Evolutionary conservation across 2,113 vertebrate species (phyloP), one percentile per base, ranked within the genome.

Genomic region (Nettapus auritus): DNA sequence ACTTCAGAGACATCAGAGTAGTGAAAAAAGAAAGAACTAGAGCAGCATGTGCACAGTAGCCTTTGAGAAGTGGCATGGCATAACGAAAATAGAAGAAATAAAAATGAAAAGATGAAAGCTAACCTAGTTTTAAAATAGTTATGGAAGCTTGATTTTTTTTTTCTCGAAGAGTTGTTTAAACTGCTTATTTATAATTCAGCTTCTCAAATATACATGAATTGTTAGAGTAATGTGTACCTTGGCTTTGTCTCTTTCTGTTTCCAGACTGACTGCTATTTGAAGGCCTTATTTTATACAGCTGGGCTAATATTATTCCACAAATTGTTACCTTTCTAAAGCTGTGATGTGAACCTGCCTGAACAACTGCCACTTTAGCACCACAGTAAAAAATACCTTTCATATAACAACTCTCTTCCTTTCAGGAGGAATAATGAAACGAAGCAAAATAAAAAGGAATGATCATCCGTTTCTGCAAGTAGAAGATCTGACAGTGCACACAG

Each of bases 281-380:
- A 82, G 79, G 78, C 74, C 57, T 89, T 86, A 64, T 82, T 94
- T 94, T 28, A 63, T 71, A 82, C 2, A 11, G 64, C 70, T 84
- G 86, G 93, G 78, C 93, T 93, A 94, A 96, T 63, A 59, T 48
- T 86, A 84, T 70, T 81, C 92, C 80, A 93, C 79, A 95, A 96
- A 97, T 94, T 97, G 96, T 74, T 95, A 76, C 80, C 75, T 94
- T 96, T 84, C 2, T 11, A 87, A 85, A 69, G 66, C 77, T 77
- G 40, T 44, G 75, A 95, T 91, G 94, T 73, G 71, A 94, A 92
- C 81, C 64, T 78, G 75, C 83, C 92, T 83, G 57, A 93, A 78
- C 68, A 95, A 90, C 74, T 92, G 84, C 82, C 87, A 96, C 85
- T 96, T 96, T 69, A 94, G 79, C 62, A 69, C 92, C 82, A 76